Evolutionary conservation across 1,140 invertebrate genomes (phyloP), one percentile per base, ranked within the genome.

Genomic region (Phocides pigmalion): DNA sequence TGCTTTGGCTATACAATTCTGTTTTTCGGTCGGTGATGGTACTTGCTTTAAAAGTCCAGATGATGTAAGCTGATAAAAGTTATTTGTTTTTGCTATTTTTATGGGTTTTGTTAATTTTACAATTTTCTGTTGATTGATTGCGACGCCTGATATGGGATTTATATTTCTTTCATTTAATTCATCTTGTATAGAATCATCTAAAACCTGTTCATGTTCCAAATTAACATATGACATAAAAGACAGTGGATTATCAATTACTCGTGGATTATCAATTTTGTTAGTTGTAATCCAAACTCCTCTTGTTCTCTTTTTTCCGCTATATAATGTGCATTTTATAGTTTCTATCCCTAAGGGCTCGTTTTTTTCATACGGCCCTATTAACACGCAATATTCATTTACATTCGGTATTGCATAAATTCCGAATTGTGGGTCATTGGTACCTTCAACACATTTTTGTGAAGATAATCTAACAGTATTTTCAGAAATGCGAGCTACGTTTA

Each of bases 401-500:
- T 76, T 79, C 4, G 89, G 83, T 64, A 87, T 82, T 16, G 87
- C 89, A 72, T 89, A 91, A 49, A 91, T 81, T 32, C 89, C 89
- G 74, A 89, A 91, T 62, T 82, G 83, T 14, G 84, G 79, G 39
- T 54, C 56, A 39, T 19, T 74, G 15, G 41, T 64, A 39, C 58
- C 62, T 41, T 68, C 69, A 11, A 22, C 54, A 72, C 81, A 77
- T 71, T 80, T 84, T 58, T 84, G 80, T 19, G 78, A 81, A 39
- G 86, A 88, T 17, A 91, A 62, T 64, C 82, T 66, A 6, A 91
- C 87, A 19, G 89, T 89, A 84, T 89, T 89, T 2, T 73, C 67
- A 28, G 79, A 74, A n/a, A 62, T 28, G 44, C 79, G 65, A 8
- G 87, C 81, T 12, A 89, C 79, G 56, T 76, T 74, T 46, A 89